phyloP scores from a whole-genome alignment of 2,113 vertebrate genomes.

The Atractosteus spatula region DNA sequence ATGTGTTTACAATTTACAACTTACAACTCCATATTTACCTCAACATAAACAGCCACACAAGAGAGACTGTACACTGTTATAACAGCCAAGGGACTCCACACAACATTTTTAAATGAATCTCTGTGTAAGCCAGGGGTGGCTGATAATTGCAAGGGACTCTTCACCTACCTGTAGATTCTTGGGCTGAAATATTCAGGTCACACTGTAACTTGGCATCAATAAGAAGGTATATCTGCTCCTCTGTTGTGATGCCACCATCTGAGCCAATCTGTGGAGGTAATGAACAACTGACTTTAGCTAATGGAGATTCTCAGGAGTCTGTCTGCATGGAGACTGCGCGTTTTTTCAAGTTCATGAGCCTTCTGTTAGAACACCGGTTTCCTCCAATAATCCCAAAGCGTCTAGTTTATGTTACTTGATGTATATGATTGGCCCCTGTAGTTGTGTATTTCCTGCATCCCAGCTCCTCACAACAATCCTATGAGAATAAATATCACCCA shows the following conservation, averaged over 20 bases:
- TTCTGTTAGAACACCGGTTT: too few species aligned
- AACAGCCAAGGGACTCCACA: not conserved
- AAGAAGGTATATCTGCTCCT: slow-evolving; percentile 83
- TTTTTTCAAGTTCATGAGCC: too few species aligned
- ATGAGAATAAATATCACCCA: too few species aligned
- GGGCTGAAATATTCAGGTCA: slow-evolving; percentile 71
- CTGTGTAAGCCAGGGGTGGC: not conserved
- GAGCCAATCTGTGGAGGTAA: slow-evolving; percentile 63
- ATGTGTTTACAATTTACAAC: too few species aligned
- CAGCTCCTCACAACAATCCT: too few species aligned
- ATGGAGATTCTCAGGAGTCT: too few species aligned
- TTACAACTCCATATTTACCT: not conserved
- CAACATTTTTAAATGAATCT: not conserved
- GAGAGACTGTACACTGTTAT: not conserved
- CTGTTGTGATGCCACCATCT: slow-evolving; percentile 71
- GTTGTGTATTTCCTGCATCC: too few species aligned
- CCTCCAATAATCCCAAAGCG: too few species aligned
- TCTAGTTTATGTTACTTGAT: too few species aligned
- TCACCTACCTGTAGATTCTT: slow-evolving; percentile 54
- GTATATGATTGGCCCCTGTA: too few species aligned
- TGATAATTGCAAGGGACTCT: not conserved
- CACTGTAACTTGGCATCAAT: slow-evolving; percentile 78
- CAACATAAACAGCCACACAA: not conserved
- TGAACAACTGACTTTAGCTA: slow-evolving; percentile 6
- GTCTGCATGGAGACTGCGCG: too few species aligned